These are phyloP conservation scores for Ivindomyrus marchei DNA, from an alignment of 2,113 vertebrate species.

Conservation along the genomic window DNA sequence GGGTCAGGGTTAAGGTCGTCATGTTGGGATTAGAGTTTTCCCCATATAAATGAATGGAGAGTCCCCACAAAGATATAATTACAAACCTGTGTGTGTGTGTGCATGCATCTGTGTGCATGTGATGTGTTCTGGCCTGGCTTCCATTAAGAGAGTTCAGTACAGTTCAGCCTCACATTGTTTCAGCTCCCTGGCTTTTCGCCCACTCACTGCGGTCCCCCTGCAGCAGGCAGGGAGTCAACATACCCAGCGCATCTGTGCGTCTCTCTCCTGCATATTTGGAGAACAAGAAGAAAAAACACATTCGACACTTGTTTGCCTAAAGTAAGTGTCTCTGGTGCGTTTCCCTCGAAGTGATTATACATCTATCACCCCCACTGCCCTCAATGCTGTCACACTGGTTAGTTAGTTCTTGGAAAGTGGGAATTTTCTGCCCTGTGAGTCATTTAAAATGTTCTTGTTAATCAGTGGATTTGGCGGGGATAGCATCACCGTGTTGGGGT, in stretches of 20 bases:
- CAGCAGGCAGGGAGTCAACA: conserved; percentile 42
- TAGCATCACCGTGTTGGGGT: not conserved
- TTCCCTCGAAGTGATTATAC: not conserved
- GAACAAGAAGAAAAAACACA: not conserved
- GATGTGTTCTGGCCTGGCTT: conserved; percentile 60
- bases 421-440: not conserved
- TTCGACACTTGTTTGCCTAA: not conserved
- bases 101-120: not conserved
- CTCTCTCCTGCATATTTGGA: not conserved
- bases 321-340: not conserved
- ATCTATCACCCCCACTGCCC: not conserved
- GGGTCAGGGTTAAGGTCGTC: no score
- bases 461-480: not conserved
- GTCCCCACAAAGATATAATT: no score
- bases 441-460: not conserved
- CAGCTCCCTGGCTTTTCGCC: conserved; percentile 59
- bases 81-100: conserved; percentile 46
- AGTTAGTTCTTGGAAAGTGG: not conserved
- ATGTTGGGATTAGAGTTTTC: no score
- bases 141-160: conserved; percentile 66
- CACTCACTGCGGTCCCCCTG: conserved; percentile 50
- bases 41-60: no score
- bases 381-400: not conserved
- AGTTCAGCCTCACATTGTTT: conserved; percentile 54
- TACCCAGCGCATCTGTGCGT: not conserved